Base-by-base conservation (phyloP, 2,797 vertebrate species). In the Myotis pilosus region DNA sequence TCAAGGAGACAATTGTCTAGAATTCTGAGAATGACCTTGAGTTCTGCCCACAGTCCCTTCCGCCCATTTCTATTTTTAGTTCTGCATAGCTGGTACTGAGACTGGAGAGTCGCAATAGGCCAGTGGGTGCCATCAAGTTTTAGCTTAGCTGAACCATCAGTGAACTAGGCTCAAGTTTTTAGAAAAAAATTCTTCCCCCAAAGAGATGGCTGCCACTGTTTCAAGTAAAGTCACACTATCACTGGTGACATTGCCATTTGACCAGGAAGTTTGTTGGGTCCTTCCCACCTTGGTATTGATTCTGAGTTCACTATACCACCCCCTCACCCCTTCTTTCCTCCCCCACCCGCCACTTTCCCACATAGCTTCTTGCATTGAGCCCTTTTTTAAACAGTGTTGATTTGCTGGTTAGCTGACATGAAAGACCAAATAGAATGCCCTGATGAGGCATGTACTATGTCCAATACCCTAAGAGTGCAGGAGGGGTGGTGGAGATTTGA, bases 251-350 rank as follows among this genome's bases (percentile, higher is more conserved):
- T 85, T 94, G 92, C 17, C 33, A 68, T 28, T 76, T 75, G 44
- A 25, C 55, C 8, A 60, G 36, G 41, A 91, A 60, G 25, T 6
- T 38, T 87, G 9, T 9, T 62, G 6, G 28, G 20, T 2, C 25
- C 23, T 72, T 82, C 3, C 30, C 8, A 47, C 15, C 15, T 89
- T 94, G 17, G 49, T 60, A 44, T 5, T 57, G 60, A 85, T 6
- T 38, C 20, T 11, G 8, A 82, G 30, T 76, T 95, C 30, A 66
- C 62, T 66, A 62, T 6, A 30, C 12, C 44, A 87, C 11, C 3
- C 10, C 3, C 12, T 47, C 12, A 0, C 47, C 47, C 12, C 47
- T 11, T 3, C 44, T 3, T 11, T 11, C 47, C 2, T 0, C 47
- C 12, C 25, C 5, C 2, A 2, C 30, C 13, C 2, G 6, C 10